phyloP scores from a whole-genome alignment of 2,888 invertebrate species.

The Drosophila aldrichi region DNA sequence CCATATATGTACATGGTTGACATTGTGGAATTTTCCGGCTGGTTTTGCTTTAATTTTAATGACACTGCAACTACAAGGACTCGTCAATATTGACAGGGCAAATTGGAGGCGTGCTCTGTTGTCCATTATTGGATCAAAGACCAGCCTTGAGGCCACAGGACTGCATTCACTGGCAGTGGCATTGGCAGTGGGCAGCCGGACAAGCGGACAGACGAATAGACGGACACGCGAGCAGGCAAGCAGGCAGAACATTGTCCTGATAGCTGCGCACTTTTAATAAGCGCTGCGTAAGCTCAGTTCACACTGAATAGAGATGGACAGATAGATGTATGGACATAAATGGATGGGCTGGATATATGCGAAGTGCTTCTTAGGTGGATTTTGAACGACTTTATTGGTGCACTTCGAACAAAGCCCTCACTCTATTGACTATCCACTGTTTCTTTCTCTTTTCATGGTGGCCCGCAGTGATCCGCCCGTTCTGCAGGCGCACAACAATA shows the following conservation, averaged over 20 bases:
- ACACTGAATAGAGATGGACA: conserved; percentile 30
- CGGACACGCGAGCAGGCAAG: neutral
- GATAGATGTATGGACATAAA: conserved; percentile 1
- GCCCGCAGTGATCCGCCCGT: conserved; percentile 92
- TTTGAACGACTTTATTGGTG: conserved; percentile 39
- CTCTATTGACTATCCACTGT: conserved; percentile 21
- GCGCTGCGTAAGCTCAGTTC: conserved; percentile 27
- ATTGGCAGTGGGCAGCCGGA: conserved; percentile 6
- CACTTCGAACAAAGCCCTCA: conserved; percentile 18
- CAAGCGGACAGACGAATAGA: too few relatives aligned
- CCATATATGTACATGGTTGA: conserved; percentile 34
- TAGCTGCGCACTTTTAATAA: conserved; percentile 38
- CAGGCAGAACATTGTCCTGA: neutral
- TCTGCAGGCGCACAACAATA: conserved; percentile 90
- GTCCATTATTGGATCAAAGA: conserved; percentile 28
- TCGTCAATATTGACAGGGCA: conserved; percentile 59
- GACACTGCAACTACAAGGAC: conserved; percentile 41
- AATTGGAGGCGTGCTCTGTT: conserved; percentile 60
- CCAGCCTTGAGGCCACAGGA: conserved; percentile 26
- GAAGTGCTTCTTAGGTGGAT: conserved; percentile 26
- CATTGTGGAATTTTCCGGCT: conserved; percentile 53
- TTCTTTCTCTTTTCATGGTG: conserved; percentile 36
- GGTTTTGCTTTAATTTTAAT: conserved; percentile 56
- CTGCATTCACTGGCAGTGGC: conserved; percentile 17
- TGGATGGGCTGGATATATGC: conserved; percentile 7